Base-by-base conservation (phyloP, 2,888 invertebrate genomes). In the Ditylenchus weischeri region DNA sequence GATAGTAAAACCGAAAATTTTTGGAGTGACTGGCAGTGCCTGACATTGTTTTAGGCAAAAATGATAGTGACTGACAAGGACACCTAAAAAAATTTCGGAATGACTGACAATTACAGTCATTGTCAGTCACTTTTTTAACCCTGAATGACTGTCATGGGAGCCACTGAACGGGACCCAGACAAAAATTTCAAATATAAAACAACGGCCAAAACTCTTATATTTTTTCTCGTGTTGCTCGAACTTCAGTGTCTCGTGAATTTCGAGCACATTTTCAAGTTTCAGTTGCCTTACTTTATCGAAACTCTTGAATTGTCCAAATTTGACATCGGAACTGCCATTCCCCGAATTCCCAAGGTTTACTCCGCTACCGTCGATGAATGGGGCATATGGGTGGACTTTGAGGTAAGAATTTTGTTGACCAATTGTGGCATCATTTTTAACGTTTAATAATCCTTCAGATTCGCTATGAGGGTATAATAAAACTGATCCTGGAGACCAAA, bases 331-430 rank as follows among this genome's bases (percentile, higher is more conserved):
- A 76, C 75, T n/a, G 68, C 64, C 21, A 71, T 72, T 19, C 82
- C 82, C 1, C 69, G 65, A 18, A 78, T 82, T 43, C 70, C 72
- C 13, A 72, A 70, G 15, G 77, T 83, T 21, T 77, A 87, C 70
- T 69, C 75, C 63, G 91, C 92, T 0, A 84, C 87, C 57, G 84
- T 90, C 71, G 90, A 93, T 85, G 88, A 89, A 74, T 88, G 89
- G 80, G 93, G 93, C 49, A 86, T 93, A 65, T 94, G 93, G 93
- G 86, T 92, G 0, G 91, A 93, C 84, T 86, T 92, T 18, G 90
- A 91, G 63, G 77, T 78, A 23, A 57, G 51, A 43, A 21, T 15
- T 23, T 29, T 29, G 2, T 29, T 29, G 29, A 29, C 2, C 5
- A 29, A 5, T 29, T 29, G 3, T 29, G 2, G 29, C 29, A 29